Evolutionary conservation across 2,888 invertebrate genomes (phyloP).

Genomic region (Platycheirus rosarum): DNA sequence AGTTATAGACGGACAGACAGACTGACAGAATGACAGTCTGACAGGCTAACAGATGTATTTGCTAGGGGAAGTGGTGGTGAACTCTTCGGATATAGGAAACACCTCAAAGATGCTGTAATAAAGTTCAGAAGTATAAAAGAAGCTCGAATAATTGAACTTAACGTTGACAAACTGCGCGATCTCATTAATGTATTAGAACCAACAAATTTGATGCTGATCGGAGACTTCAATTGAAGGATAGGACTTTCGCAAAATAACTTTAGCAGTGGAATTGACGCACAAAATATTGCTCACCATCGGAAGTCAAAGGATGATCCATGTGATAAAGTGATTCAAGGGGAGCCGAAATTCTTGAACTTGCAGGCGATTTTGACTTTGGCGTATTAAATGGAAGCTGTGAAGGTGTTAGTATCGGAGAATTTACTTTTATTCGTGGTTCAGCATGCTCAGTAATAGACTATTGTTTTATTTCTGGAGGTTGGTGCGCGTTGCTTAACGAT

Average conservation of each 20-base stretch:
- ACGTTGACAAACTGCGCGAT: neutral
- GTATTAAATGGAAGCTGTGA: neutral
- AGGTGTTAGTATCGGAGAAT: neutral
- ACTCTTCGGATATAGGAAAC: neutral
- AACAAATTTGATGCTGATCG: neutral
- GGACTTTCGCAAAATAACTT: neutral
- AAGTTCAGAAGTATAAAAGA: neutral
- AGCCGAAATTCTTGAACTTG: too few species aligned
- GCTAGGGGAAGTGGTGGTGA: conserved; percentile 1
- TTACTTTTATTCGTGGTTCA: neutral
- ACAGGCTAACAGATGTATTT: too few species aligned
- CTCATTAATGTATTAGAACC: neutral
- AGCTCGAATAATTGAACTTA: neutral
- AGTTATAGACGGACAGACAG: too few species aligned
- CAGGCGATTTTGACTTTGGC: neutral
- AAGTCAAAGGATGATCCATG: too few species aligned
- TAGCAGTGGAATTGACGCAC: neutral
- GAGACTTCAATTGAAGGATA: neutral
- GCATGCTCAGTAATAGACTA: conserved; percentile 3
- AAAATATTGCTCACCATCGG: too few species aligned
- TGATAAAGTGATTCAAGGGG: too few species aligned
- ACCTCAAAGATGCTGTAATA: neutral
- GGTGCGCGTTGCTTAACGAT: neutral
- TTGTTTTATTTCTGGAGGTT: conserved; percentile 7
- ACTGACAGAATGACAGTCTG: too few species aligned